Evolutionary conservation across 2,113 vertebrate species (phyloP), one percentile per base, ranked within the genome.

Genomic region (Leiothrix lutea): DNA sequence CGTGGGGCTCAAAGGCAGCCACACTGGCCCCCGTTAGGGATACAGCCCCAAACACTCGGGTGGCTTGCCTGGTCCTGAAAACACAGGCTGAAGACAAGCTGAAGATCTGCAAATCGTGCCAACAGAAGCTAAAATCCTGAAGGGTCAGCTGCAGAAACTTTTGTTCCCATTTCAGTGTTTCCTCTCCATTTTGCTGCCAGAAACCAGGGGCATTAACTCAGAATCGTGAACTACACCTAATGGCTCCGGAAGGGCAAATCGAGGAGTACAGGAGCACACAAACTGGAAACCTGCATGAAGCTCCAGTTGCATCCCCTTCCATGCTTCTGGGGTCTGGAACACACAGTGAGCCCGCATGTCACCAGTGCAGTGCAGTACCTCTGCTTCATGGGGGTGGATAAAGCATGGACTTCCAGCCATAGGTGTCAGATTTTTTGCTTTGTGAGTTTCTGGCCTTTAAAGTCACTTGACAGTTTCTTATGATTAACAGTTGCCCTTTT

Each of bases 391-490:
- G 45, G 93, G 47, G 38, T 79, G 67, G 54, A 38, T 66, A 57
- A 71, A 57, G 44, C 60, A 48, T 42, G 81, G 83, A 86, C 69
- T 80, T 93, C 82, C 65, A 61, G 33, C 45, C 48, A n/a, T 48
- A 69, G 29, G 72, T 83, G 74, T 94, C 94, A 91, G 21, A 62
- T 80, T 48, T 87, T 89, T 94, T 96, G 60, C 85, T 94, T 94
- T 84, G 61, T 91, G 89, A 92, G 13, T 93, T 89, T 70, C 73
- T 86, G 86, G 83, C 92, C 91, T 97, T 91, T 95, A 79, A 90
- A 92, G 87, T 96, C 87, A 74, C 79, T 96, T 95, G 88, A 95
- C 89, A 95, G 89, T 96, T 92, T 92, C 90, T 95, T 94, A 64
- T 80, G 92, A 86, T 87, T 98, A 94, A 84, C 82, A 71, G 73